A percentile compares a stretch with the other conserved stretches of the same genome.
Evolutionary conservation across 1,140 invertebrate species (phyloP).

Genomic region (Danaus plexippus): DNA sequence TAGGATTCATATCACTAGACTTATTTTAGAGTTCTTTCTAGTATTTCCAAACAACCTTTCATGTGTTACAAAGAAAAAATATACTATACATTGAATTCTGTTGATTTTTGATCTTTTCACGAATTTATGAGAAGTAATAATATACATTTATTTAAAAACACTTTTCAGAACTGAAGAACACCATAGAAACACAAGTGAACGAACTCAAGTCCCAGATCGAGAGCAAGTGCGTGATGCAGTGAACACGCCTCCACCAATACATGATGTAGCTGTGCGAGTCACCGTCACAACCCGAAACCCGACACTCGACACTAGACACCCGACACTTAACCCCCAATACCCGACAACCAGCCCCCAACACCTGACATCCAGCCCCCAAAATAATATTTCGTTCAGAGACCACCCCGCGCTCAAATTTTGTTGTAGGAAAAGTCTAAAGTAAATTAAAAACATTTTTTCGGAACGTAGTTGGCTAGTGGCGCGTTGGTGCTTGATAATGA

Average conservation of each 20-base stretch:
- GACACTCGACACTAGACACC: constrained; percentile 25
- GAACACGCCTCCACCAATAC: constrained; percentile 44
- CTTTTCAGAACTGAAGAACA: constrained; percentile 91
- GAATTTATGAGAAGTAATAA: too few relatives aligned
- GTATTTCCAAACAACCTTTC: too few relatives aligned
- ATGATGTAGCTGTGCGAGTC: constrained; percentile 64
- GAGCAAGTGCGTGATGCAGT: constrained; percentile 94
- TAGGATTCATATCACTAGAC: too few relatives aligned
- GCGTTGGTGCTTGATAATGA: constrained; percentile 69
- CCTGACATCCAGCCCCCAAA: constrained; percentile 14
- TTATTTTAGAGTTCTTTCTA: too few relatives aligned
- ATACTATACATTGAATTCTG: too few relatives aligned
- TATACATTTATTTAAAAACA: neutral
- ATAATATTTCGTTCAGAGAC: constrained; percentile 29
- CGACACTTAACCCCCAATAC: constrained; percentile 9
- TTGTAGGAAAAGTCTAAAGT: constrained; percentile 58
- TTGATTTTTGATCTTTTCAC: too few relatives aligned
- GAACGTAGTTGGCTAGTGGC: constrained; percentile 63
- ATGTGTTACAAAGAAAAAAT: too few relatives aligned
- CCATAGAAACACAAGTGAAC: constrained; percentile 94
- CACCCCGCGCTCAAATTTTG: constrained; percentile 50
- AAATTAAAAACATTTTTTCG: constrained; percentile 35
- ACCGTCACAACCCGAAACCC: constrained; percentile 33
- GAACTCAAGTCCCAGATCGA: constrained; percentile 95
- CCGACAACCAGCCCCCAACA: constrained; percentile 13